Conservation (phyloP, 2,888 invertebrate species). For the Choreutis nemorana region DNA sequence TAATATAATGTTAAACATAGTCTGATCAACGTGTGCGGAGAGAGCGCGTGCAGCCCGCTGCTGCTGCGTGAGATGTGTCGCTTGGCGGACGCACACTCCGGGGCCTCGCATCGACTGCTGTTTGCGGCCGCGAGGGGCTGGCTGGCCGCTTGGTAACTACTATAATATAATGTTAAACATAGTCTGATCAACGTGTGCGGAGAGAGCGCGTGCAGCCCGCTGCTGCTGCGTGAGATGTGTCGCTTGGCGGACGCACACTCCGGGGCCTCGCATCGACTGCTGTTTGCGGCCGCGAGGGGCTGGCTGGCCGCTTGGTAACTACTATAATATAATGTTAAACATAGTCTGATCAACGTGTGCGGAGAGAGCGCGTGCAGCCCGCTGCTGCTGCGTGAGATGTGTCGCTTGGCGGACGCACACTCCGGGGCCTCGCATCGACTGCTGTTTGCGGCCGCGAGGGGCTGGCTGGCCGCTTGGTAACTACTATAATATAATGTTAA, state of each 20-base stretch:
- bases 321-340: too few species aligned
- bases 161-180: too few species aligned
- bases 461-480: conserved; percentile 82
- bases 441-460: conserved; percentile 79
- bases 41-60: conserved; percentile 44
- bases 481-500: too few species aligned
- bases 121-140: conserved; percentile 83
- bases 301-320: conserved; percentile 80
- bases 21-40: conserved; percentile 46
- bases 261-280: conserved; percentile 78
- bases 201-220: conserved; percentile 44
- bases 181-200: conserved; percentile 47
- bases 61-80: conserved; percentile 54
- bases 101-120: conserved; percentile 79
- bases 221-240: conserved; percentile 51
- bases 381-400: conserved; percentile 49
- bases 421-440: conserved; percentile 80
- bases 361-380: conserved; percentile 49
- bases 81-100: conserved; percentile 85
- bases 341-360: conserved; percentile 45
- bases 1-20: too few species aligned
- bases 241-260: conserved; percentile 83
- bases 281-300: conserved; percentile 80
- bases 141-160: conserved; percentile 75
- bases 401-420: conserved; percentile 81